A percentile compares a stretch with the other conserved stretches of the same genome.
Evolutionary conservation across 2,113 vertebrate species (phyloP).

Genomic region (Cheirogaleus medius): DNA sequence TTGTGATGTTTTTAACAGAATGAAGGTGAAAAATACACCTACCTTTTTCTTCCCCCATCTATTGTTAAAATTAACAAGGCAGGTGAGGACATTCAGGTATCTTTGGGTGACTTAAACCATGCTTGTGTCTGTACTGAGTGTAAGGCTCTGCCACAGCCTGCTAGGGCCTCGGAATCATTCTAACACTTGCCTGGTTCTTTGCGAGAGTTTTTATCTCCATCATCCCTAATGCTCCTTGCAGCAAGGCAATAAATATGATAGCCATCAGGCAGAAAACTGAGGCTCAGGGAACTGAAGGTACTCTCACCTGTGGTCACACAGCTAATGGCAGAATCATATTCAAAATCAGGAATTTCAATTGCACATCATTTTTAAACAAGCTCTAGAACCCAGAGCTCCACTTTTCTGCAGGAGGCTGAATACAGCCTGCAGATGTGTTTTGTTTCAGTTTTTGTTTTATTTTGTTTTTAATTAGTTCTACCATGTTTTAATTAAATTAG

Average conservation of each 20-base stretch:
- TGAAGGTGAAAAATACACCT: neutral
- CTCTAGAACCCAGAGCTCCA: neutral
- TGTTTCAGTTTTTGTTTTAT: neutral
- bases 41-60: constrained; percentile 25
- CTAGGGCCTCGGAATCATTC: neutral
- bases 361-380: neutral
- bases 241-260: neutral
- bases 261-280: neutral
- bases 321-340: neutral
- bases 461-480: neutral
- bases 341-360: neutral
- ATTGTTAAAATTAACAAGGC: constrained; percentile 4
- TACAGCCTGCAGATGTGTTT: neutral
- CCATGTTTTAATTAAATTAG: neutral
- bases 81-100: neutral
- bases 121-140: neutral
- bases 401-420: neutral
- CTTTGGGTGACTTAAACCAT: neutral
- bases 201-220: neutral
- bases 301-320: neutral
- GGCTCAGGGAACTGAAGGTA: neutral
- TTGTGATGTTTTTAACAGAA: constrained; percentile 7
- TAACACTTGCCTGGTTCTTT: neutral
- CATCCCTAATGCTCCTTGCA: neutral
- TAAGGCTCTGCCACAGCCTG: neutral